Conservation (phyloP, 1,140 invertebrate genomes). For the Stratiolaelaps scimitus region DNA sequence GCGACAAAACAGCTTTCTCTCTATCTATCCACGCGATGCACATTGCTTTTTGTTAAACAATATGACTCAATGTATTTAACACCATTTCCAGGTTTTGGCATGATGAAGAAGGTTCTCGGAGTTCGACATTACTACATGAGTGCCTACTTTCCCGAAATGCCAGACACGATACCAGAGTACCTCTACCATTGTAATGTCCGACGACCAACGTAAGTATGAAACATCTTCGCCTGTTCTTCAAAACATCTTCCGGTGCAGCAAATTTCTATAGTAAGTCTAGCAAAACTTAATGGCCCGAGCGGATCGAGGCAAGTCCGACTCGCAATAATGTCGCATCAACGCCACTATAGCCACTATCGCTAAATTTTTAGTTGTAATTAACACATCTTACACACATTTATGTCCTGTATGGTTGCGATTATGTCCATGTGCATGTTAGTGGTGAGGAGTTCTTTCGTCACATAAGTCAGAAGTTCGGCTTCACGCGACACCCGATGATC, state of each 20-base stretch:
- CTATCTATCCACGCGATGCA: no score
- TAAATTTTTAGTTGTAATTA: no score
- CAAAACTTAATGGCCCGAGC: no score
- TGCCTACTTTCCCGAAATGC: constrained; percentile 35
- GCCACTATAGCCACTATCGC: background rate
- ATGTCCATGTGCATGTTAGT: no score
- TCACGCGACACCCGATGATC: constrained; percentile 89
- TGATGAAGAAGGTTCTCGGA: background rate
- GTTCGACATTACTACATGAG: background rate
- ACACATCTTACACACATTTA: no score
- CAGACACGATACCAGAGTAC: constrained; percentile 67
- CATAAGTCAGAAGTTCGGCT: constrained; percentile 77
- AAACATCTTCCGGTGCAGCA: no score
- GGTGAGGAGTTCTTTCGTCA: constrained; percentile 86
- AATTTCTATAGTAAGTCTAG: no score
- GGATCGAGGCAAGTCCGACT: background rate
- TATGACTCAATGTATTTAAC: background rate
- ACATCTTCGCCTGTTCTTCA: no score
- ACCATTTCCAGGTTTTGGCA: background rate
- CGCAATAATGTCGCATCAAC: background rate
- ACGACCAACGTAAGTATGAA: constrained; percentile 52
- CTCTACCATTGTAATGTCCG: constrained; percentile 93
- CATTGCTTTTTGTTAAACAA: background rate
- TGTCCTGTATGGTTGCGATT: background rate
- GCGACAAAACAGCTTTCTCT: no score